Evolutionary conservation across 2,888 invertebrate genomes (phyloP).

Genomic region (Celastrina argiolus): DNA sequence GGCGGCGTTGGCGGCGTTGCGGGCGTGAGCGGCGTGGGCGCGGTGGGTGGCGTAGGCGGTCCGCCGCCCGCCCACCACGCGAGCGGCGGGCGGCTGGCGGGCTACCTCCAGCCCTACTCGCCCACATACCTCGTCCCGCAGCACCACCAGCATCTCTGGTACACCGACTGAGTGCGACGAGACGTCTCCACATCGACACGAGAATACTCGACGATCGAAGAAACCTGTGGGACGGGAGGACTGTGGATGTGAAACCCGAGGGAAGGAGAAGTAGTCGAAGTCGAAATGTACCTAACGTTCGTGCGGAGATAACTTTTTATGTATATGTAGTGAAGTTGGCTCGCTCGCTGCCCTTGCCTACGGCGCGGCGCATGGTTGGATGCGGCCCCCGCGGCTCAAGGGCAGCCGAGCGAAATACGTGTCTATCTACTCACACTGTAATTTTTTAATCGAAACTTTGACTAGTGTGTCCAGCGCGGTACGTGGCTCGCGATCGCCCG

Average conservation of each 20-base stretch:
- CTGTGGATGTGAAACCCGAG: no score
- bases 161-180: slow-evolving; percentile 35
- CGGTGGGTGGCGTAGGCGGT: slow-evolving; percentile 83
- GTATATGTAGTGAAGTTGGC: background rate
- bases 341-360: slow-evolving; percentile 43
- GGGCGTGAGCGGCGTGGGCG: slow-evolving; percentile 55
- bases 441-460: slow-evolving; percentile 68
- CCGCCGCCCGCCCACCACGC: slow-evolving; percentile 92
- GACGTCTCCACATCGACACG: background rate
- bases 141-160: slow-evolving; percentile 39
- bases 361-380: slow-evolving; percentile 39
- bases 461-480: slow-evolving; percentile 53
- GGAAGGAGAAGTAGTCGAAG: background rate
- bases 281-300: background rate
- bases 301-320: background rate
- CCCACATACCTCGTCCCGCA: slow-evolving; percentile 68
- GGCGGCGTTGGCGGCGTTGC: slow-evolving; percentile 47
- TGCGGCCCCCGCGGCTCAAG: slow-evolving; percentile 41
- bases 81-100: slow-evolving; percentile 77
- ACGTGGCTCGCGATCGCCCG: slow-evolving; percentile 12
- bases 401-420: slow-evolving; percentile 48
- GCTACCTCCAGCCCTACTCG: slow-evolving; percentile 72
- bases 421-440: slow-evolving; percentile 55
- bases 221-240: slow-evolving; percentile 2
- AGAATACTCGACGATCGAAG: background rate